phyloP scores from a whole-genome alignment of 2,113 vertebrate genomes.

The Echinops telfairi region DNA sequence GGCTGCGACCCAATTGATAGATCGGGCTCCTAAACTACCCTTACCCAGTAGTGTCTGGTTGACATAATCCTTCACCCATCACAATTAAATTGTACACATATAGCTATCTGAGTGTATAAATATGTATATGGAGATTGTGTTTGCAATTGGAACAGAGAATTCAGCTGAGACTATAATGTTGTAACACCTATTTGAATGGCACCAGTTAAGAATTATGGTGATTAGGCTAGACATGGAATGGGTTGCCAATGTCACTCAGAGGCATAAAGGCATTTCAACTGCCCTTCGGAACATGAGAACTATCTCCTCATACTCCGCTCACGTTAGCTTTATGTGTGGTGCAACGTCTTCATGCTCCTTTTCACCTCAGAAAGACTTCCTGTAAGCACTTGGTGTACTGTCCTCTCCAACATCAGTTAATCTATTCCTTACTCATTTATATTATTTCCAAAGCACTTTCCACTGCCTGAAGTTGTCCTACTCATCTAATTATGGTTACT shows the following conservation, averaged over 20 bases:
- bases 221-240: too few species aligned
- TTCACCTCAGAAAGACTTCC: slow-evolving; percentile 9
- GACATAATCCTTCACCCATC: too few species aligned
- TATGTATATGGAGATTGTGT: neutral
- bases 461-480: neutral
- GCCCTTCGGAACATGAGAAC: neutral
- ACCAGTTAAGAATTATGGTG: neutral
- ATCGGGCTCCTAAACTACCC: too few species aligned
- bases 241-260: rapidly evolving
- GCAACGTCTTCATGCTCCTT: neutral
- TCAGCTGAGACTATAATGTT: too few species aligned
- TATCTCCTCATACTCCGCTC: neutral
- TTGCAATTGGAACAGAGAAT: neutral
- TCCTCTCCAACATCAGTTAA: neutral
- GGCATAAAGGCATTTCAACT: neutral
- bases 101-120: neutral
- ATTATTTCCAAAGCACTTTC: neutral
- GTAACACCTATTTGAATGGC: neutral
- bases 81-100: neutral
- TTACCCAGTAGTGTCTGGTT: too few species aligned
- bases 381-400: neutral
- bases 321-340: neutral
- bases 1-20: too few species aligned
- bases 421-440: slow-evolving; percentile 7
- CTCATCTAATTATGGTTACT: neutral